Evolutionary conservation across 37 sponge, comb jelly and placozoan genomes (phyloP).

Genomic region (Spongilla lacustris): DNA sequence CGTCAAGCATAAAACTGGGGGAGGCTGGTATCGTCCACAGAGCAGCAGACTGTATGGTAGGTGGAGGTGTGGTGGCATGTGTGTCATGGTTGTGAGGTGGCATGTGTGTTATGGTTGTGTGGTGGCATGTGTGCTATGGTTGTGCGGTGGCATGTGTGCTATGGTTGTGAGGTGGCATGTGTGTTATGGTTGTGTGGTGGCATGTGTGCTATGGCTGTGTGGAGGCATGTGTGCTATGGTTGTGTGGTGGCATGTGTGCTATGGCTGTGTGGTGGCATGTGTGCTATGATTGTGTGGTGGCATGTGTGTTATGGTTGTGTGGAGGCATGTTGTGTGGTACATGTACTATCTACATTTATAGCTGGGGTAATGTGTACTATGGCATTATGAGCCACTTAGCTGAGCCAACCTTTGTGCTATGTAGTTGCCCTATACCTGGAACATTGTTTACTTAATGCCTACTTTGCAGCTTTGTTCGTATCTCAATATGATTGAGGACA

Average conservation of each 20-base stretch:
- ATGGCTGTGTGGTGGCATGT: background rate
- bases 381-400: too few relatives aligned
- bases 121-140: too few relatives aligned
- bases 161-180: background rate
- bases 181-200: background rate
- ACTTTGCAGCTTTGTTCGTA: too few relatives aligned
- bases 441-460: too few relatives aligned
- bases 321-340: background rate
- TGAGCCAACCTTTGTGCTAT: too few relatives aligned
- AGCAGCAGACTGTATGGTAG: constrained; percentile 41
- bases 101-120: background rate
- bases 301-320: background rate
- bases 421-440: too few relatives aligned
- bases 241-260: background rate
- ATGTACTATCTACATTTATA: too few relatives aligned
- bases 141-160: background rate
- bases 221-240: background rate
- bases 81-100: background rate
- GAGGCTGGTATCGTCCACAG: constrained; percentile 60
- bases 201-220: too few relatives aligned
- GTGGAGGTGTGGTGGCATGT: background rate
- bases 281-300: too few relatives aligned
- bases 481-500: too few relatives aligned
- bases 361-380: too few relatives aligned
- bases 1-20: constrained; percentile 68